Evolutionary conservation across 2,797 vertebrate genomes (phyloP), one percentile per base, ranked within the genome.

Genomic region (Intellagama lesueurii): DNA sequence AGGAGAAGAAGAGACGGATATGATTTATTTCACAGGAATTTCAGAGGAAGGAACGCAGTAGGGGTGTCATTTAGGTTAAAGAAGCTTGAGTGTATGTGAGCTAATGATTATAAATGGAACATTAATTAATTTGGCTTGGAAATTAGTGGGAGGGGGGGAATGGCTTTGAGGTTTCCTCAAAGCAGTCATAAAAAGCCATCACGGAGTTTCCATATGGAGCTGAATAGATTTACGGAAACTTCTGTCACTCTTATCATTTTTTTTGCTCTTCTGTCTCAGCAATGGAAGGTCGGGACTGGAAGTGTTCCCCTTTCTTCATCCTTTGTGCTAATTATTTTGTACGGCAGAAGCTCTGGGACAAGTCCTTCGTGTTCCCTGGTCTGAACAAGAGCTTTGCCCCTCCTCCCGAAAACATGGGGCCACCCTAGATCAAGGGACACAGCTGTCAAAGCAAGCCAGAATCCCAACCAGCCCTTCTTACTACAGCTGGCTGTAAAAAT

Each of bases 71-170:
- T 83, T 88, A 83, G 56, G 87, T 83, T 88, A 28, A 83, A 88
- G 70, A 49, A 83, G 44, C 77, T 75, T 35, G 88, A 66, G 11
- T 52, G 56, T 47, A 35, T 9, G 17, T 49, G 83, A 35, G 68
- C 68, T 81, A 85, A 76, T 89, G 83, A 73, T 81, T 86, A 81
- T 76, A 81, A 81, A 68, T 85, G 84, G 87, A 69, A 83, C 26
- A 4, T 83, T 76, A 81, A 75, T 81, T 86, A 75, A 66, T 86
- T 81, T 81, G 40, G 52, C n/a, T 68, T 76, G 78, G 78, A 89
- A 89, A 30, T 56, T 84, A 56, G 56, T n/a, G 1, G 24, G 4
- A 19, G 40, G 70, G 44, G 44, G 32, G 68, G 8, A 19, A 47
- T 5, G 24, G 40, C n/a, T 85, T 78, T 30, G 32, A 30, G 26